Conservation (phyloP, 2,797 vertebrate genomes). For the Cyclopterus lumpus region DNA sequence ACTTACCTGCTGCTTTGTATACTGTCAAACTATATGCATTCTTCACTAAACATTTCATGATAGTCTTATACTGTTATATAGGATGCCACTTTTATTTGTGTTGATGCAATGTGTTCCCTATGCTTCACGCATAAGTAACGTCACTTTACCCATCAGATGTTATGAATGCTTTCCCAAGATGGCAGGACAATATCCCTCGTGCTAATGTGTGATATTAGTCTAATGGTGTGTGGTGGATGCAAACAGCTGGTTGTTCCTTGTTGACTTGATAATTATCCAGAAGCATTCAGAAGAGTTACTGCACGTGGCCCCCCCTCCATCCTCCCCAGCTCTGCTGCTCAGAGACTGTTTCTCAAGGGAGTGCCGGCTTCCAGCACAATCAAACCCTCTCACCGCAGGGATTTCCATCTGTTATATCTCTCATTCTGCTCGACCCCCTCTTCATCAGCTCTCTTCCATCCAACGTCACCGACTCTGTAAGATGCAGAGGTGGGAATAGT, state of each 20-base stretch:
- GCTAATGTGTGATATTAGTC: slow-evolving; percentile 58
- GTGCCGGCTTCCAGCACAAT: slow-evolving; percentile 45
- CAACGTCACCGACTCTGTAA: slow-evolving; percentile 51
- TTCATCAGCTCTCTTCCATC: slow-evolving; percentile 59
- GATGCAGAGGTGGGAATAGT: slow-evolving; percentile 66
- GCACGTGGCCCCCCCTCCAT: slow-evolving; percentile 40
- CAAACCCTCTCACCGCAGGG: slow-evolving; percentile 53
- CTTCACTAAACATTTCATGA: neutral
- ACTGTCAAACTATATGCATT: neutral
- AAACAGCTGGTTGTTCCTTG: slow-evolving; percentile 67
- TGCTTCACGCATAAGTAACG: neutral
- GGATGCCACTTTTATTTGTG: neutral
- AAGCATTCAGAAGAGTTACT: slow-evolving; percentile 48
- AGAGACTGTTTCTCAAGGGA: slow-evolving; percentile 59
- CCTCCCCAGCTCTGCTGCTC: slow-evolving; percentile 38
- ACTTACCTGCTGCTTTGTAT: neutral
- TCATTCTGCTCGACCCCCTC: slow-evolving; percentile 47
- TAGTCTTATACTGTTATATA: neutral
- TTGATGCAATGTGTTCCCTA: neutral
- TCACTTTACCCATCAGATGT: slow-evolving; percentile 18
- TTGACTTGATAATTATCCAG: slow-evolving; percentile 68
- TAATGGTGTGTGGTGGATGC: slow-evolving; percentile 57
- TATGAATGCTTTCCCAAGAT: slow-evolving; percentile 1
- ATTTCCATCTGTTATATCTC: slow-evolving; percentile 55
- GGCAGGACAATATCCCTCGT: slow-evolving; percentile 26